Base-by-base conservation (phyloP, 2,888 invertebrate species). In the Synanthedon vespiformis region DNA sequence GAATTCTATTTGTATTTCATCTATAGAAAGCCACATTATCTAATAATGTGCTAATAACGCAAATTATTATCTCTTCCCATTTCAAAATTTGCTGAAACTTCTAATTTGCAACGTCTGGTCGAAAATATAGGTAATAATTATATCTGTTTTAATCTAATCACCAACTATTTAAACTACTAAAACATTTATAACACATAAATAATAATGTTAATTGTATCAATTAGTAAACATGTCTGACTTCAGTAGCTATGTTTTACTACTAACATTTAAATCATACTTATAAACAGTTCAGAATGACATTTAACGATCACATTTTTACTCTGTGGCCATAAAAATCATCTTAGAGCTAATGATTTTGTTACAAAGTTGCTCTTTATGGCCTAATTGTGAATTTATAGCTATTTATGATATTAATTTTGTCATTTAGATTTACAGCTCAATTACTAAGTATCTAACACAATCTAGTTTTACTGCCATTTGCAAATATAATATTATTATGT, bases 251-350 rank as follows among this genome's bases (percentile, higher is more conserved):
- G 55, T 56, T 59, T 65, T 13, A 44, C 54, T 54, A 55, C 49
- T 53, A 51, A 48, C 48, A 13, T 53, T 56, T 57, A 56, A 57
- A 56, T 56, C 50, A 51, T 49, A 55, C 60, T 68, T 70, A 71
- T 64, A 69, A 63, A 62, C 67, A 64, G 64, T 68, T 68, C 63
- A 62, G 62, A 66, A 59, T 63, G 68, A 65, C 70, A 61, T 65
- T 68, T 73, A 65, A 71, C 61, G 64, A 65, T 52, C 58, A 56
- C 52, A 44, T 44, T 44, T 44, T 44, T 44, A 58, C 59, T 56
- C 61, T 58, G 59, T 59, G 62, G 58, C 55, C 58, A 64, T 68
- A 65, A 69, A 68, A 66, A 55, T 40, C 51, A 55, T 57, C 57
- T 54, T 61, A 58, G 57, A 64, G 56, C 62, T 65, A 66, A 65